Percentiles rank a stretch among this genome's conserved stretches.
Conservation (phyloP, 2,113 vertebrate genomes). For the Triplophysa tibetana region DNA sequence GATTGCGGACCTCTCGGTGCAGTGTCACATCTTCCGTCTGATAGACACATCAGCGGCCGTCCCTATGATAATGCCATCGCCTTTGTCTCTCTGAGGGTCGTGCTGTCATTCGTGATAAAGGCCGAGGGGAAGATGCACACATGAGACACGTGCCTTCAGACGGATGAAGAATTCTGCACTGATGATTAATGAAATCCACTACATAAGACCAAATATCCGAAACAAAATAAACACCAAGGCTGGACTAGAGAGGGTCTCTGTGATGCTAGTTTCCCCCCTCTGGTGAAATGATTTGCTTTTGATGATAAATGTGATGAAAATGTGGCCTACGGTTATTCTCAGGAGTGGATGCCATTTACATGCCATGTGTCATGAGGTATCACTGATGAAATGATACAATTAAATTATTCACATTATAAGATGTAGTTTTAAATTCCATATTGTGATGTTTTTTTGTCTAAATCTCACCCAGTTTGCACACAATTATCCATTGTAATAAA, state of each 20-base stretch:
- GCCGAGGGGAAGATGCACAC: neutral
- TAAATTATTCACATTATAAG: too few species aligned
- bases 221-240: neutral
- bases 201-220: constrained; percentile 14
- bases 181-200: constrained; percentile 12
- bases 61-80: constrained; percentile 37
- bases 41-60: constrained; percentile 38
- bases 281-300: neutral
- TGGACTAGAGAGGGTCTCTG: neutral
- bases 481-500: too few species aligned
- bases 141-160: constrained; percentile 17
- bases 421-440: too few species aligned
- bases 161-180: constrained; percentile 6
- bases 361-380: neutral
- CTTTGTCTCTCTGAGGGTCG: constrained; percentile 26
- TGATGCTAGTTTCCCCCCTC: too few species aligned
- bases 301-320: neutral
- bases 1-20: constrained; percentile 34
- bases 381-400: too few species aligned
- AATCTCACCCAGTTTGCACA: too few species aligned
- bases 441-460: too few species aligned
- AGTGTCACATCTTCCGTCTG: constrained; percentile 32
- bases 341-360: neutral
- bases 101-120: constrained; percentile 33
- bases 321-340: neutral